Percentiles rank a stretch among this genome's conserved stretches.
phyloP scores from a whole-genome alignment of 1,140 invertebrate species.

The Daktulosphaira vitifoliae region DNA sequence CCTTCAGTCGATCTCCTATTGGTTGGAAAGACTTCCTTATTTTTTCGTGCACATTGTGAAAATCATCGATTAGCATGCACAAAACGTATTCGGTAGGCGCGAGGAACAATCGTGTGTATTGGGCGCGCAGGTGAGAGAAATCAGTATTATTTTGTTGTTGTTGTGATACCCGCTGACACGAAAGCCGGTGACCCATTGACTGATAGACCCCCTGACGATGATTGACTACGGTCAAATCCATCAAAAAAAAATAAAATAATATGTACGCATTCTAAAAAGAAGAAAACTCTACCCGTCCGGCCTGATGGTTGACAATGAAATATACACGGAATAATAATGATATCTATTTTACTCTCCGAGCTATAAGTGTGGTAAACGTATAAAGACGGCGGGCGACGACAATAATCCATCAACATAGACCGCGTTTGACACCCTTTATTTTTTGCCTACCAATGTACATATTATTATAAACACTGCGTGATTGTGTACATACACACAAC shows the following conservation, averaged over 20 bases:
- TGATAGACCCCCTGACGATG: slow-evolving; percentile 26
- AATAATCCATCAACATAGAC: slow-evolving; percentile 14
- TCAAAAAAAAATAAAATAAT: not conserved
- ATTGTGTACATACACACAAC: too few species aligned
- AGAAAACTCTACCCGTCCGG: not conserved
- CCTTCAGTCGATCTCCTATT: too few species aligned
- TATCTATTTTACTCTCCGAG: too few species aligned
- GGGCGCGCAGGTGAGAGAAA: slow-evolving; percentile 12
- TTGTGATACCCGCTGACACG: slow-evolving; percentile 32
- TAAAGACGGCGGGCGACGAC: not conserved
- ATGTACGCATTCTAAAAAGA: not conserved
- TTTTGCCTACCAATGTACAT: not conserved
- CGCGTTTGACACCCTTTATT: slow-evolving; percentile 10
- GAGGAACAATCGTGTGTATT: not conserved
- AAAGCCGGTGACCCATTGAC: slow-evolving; percentile 3
- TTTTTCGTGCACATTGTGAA: too few species aligned
- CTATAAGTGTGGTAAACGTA: not conserved
- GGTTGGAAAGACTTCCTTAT: too few species aligned
- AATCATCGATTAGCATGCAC: not conserved
- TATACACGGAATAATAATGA: not conserved
- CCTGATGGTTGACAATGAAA: slow-evolving; percentile 1
- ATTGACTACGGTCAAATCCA: slow-evolving; percentile 27
- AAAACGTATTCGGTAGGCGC: not conserved
- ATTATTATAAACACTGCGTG: too few species aligned
- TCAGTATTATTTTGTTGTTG: slow-evolving; percentile 28